phyloP scores from a whole-genome alignment of 2,888 invertebrate genomes.

The Mythimna ferrago region DNA sequence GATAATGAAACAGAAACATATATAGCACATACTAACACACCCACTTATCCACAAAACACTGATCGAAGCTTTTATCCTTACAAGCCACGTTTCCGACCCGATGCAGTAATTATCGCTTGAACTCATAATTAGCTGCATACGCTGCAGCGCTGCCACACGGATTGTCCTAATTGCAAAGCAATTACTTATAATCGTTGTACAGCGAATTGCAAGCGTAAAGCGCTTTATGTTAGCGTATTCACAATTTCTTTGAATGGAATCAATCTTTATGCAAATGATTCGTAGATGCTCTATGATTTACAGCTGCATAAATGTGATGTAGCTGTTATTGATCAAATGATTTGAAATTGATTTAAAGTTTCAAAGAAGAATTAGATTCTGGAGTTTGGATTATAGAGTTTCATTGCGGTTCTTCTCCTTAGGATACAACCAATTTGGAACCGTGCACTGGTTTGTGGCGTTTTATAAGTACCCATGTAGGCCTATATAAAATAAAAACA shows the following conservation, averaged over 20 bases:
- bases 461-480: no score
- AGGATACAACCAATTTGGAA: no score
- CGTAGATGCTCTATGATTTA: slow-evolving; percentile 15
- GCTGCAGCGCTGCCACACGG: slow-evolving; percentile 74
- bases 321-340: neutral
- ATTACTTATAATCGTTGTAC: slow-evolving; percentile 81
- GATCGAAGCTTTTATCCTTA: slow-evolving; percentile 50
- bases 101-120: slow-evolving; percentile 82
- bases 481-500: no score
- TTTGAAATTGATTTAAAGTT: slow-evolving; percentile 2
- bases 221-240: slow-evolving; percentile 62
- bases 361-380: neutral
- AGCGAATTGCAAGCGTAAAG: slow-evolving; percentile 72
- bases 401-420: no score
- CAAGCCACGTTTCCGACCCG: slow-evolving; percentile 76
- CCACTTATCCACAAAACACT: slow-evolving; percentile 26
- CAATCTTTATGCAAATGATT: slow-evolving; percentile 47
- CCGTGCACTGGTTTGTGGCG: no score
- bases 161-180: slow-evolving; percentile 81
- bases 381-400: no score
- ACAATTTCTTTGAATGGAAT: slow-evolving; percentile 29
- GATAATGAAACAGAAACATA: no score
- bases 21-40: neutral
- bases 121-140: slow-evolving; percentile 83
- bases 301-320: slow-evolving; percentile 5